Evolutionary conservation across 2,797 vertebrate genomes (phyloP).

Genomic region (Microhierax caerulescens): DNA sequence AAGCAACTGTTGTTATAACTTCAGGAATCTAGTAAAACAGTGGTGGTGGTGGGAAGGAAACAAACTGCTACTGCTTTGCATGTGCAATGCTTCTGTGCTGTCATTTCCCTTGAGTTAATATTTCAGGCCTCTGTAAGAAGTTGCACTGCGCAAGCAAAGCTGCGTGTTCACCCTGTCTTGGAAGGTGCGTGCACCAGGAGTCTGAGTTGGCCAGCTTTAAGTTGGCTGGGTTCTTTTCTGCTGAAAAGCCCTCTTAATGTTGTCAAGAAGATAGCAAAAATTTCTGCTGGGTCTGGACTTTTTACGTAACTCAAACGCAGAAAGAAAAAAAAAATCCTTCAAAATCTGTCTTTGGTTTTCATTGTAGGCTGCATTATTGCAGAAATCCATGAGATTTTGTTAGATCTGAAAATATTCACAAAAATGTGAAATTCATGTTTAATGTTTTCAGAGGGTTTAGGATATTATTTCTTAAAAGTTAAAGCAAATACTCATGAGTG

Average conservation of each 20-base stretch:
- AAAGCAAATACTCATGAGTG: neutral
- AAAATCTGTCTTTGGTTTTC: neutral
- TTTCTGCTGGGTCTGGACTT: neutral
- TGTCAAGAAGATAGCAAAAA: neutral
- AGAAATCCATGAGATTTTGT: neutral
- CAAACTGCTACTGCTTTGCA: neutral
- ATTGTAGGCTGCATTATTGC: neutral
- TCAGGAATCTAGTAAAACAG: neutral
- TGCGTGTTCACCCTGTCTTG: neutral
- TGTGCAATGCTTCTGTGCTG: neutral
- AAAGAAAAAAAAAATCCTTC: neutral
- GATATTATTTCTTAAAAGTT: neutral
- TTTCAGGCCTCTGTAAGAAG: constrained; percentile 4
- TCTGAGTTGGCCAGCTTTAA: neutral
- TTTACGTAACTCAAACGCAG: neutral
- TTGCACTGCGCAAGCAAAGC: neutral
- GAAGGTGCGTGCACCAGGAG: neutral
- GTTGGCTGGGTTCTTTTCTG: neutral
- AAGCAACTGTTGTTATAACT: neutral
- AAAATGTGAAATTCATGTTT: neutral
- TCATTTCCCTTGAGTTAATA: neutral
- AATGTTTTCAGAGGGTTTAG: neutral
- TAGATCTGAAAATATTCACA: neutral
- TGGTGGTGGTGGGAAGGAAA: too few relatives aligned
- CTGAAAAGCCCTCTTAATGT: neutral